Evolutionary conservation across 2,113 vertebrate genomes (phyloP), one percentile per base, ranked within the genome.

Genomic region (Paraplagusia blochii): DNA sequence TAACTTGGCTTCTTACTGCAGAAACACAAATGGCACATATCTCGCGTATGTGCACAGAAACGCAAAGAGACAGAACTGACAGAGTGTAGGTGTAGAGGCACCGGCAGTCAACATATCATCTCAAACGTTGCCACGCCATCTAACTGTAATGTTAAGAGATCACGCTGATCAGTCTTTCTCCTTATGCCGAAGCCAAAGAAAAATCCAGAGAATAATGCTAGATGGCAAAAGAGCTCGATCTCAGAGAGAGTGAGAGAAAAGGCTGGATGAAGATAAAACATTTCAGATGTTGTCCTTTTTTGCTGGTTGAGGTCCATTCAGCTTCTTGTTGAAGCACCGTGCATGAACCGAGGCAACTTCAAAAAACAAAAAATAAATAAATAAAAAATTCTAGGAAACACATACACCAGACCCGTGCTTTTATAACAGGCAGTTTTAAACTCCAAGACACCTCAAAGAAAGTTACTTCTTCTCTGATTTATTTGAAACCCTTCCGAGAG

Each of bases 71-170:
- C 36, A 74, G 61, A 63, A 58, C 64, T 63, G 60, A 51, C 57
- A 76, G 36, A 16, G 56, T 69, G 74, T 66, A 76, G 69, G 76
- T 74, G 74, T 67, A 64, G 45, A 1, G 38, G 67, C 59, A 40
- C 42, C 48, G 63, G 58, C 56, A 68, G 52, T 61, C 35, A 11
- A 71, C 13, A 18, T 4, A 1, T 48, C 6, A 69, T 58, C 57
- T 54, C 44, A 44, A 46, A 64, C 58, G 63, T 63, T 11, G 10
- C 17, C 11, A 47, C 53, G 58, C 69, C 69, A 18, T 66, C 54
- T 11, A 42, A 63, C 58, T 64, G 66, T 53, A 53, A 54, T 63
- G 49, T 58, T 72, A 5, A 44, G 14, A 22, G 14, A 56, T 66
- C 18, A 58, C 50, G 62, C 46, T 76, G 72, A 80, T 74, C 57